Evolutionary conservation across 2,888 invertebrate species (phyloP), one percentile per base, ranked within the genome.

Genomic region (Campoletis raptor): DNA sequence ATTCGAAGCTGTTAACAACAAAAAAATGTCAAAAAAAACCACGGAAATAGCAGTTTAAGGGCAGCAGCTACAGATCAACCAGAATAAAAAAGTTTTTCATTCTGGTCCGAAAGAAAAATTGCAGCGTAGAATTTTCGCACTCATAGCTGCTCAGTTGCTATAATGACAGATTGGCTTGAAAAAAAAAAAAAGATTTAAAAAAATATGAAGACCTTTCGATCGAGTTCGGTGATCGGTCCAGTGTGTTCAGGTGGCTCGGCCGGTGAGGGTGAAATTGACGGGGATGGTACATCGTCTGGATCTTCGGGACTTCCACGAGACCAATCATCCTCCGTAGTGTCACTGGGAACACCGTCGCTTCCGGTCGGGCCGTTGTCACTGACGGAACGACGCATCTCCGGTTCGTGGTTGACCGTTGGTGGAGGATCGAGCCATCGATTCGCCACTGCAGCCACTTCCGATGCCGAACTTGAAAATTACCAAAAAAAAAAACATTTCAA

Each of bases 291-390:
- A 87, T 95, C 94, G 88, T 96, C 96, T 2, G 96, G 96, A 94
- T 97, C 97, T 52, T 96, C 96, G 89, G 96, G 96, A 94, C 96
- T 96, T 70, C 96, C 96, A 90, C 96, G 95, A 24, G 97, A 97
- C 96, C 97, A 97, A 93, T 97, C 97, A 72, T 96, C 96, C 92
- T 97, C 97, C 37, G 96, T 96, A 87, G 96, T 95, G 87, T 96
- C 96, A 83, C 95, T 96, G 6, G 96, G 96, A 15, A 96, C 95
- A 1, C 96, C 96, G 84, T 96, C 96, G 89, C 95, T 96, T 61
- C 96, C 95, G n/a, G 91, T 92, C 12, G 94, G 93, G 4, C 93
- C 94, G 83, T 94, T 94, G 84, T 94, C 94, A 88, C 94, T 94
- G 54, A 93, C 92, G 18, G 94, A 94, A 42, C 94, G 90, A 57